Evolutionary conservation across 2,797 vertebrate genomes (phyloP).

Genomic region (Ciconia nigra): DNA sequence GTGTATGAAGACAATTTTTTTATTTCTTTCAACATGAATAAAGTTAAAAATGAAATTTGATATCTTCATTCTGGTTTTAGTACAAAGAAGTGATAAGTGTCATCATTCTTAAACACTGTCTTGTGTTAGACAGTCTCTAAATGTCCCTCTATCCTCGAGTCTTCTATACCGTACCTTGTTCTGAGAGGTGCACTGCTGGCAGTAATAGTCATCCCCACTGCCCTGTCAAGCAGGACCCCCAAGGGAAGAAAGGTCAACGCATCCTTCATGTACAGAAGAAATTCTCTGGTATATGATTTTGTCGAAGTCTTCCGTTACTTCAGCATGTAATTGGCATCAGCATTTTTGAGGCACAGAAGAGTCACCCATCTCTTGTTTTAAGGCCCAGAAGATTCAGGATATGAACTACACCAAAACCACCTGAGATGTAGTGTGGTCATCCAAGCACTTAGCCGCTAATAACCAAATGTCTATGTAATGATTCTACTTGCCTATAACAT

Average conservation of each 20-base stretch:
- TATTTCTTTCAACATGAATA: background rate
- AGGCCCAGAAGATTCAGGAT: background rate
- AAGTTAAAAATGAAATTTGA: background rate
- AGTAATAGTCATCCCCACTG: background rate
- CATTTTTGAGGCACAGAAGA: background rate
- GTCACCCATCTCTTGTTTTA: background rate
- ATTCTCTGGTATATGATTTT: background rate
- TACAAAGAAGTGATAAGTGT: background rate
- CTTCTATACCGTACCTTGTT: background rate
- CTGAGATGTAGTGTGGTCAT: background rate
- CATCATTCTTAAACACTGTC: background rate
- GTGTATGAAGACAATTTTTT: background rate
- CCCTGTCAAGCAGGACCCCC: background rate
- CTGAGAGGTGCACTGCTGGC: background rate
- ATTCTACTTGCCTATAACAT: background rate
- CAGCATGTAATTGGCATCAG: background rate
- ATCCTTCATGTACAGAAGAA: background rate
- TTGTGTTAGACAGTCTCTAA: background rate
- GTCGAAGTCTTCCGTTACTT: background rate
- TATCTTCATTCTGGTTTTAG: background rate
- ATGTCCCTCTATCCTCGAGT: background rate
- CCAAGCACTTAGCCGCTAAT: background rate
- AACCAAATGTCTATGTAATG: background rate
- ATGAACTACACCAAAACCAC: background rate
- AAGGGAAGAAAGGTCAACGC: background rate